These are phyloP conservation scores for Mormyrus iriodes DNA, from an alignment of 2,113 vertebrate species.

Conservation along the genomic window DNA sequence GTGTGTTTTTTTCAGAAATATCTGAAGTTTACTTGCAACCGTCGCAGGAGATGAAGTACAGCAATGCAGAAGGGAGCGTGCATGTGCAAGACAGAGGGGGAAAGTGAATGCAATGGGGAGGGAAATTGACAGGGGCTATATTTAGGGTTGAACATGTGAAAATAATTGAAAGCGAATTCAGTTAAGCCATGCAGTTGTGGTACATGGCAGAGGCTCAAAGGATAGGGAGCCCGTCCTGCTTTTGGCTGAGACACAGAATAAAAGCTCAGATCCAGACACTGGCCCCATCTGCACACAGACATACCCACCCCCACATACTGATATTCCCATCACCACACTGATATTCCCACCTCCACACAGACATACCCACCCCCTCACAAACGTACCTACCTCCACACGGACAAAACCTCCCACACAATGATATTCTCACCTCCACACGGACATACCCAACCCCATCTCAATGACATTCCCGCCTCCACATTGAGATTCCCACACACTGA, in stretches of 20 bases:
- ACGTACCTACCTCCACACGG: neutral
- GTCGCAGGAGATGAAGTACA: neutral
- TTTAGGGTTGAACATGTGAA: conserved; percentile 37
- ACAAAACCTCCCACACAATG: neutral
- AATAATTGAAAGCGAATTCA: conserved; percentile 31
- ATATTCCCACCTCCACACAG: neutral
- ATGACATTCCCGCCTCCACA: neutral
- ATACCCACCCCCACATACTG: neutral
- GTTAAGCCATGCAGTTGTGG: neutral
- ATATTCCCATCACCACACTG: neutral
- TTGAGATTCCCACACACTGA: neutral
- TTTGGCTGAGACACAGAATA: neutral
- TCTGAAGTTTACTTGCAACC: neutral
- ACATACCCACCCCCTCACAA: neutral
- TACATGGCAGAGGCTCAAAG: neutral
- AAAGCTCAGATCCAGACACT: neutral
- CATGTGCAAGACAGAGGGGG: neutral
- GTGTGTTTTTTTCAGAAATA: neutral
- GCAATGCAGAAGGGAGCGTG: neutral
- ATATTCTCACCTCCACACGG: neutral
- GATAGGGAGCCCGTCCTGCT: neutral
- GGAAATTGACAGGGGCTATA: conserved; percentile 22
- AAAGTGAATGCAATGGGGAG: conserved; percentile 20
- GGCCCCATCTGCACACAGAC: neutral
- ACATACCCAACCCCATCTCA: neutral